Conservation (phyloP, 2,113 vertebrate species). For the Amblyopsis rosae region DNA sequence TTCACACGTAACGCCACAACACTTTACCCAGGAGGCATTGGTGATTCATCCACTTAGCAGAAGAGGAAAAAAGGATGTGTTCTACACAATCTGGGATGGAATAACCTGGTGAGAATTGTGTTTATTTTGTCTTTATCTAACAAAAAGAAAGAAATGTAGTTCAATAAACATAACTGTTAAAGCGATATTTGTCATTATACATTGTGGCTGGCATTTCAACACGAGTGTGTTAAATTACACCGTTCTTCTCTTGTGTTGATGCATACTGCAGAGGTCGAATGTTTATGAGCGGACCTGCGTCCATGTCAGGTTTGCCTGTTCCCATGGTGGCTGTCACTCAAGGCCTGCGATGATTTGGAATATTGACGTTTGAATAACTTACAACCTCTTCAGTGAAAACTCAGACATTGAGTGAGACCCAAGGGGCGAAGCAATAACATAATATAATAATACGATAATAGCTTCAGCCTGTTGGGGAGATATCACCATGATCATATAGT, state of each 20-base stretch:
- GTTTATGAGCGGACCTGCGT: neutral
- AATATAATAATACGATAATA: conserved; percentile 52
- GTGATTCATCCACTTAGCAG: conserved; percentile 17
- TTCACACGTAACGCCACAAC: conserved; percentile 42
- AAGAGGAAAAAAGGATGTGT: conserved; percentile 12
- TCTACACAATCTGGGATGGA: conserved; percentile 4
- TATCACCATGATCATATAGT: conserved; percentile 51
- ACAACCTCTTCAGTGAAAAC: conserved; percentile 57
- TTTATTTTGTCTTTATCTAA: neutral
- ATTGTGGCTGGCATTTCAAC: conserved; percentile 14
- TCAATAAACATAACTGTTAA: no score
- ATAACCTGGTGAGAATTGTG: neutral
- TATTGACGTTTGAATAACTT: conserved; percentile 61
- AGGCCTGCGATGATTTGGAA: conserved; percentile 40
- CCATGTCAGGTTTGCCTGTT: conserved; percentile 23
- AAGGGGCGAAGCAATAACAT: conserved; percentile 37
- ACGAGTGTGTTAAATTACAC: conserved; percentile 40
- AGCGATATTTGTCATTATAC: no score
- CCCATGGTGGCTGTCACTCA: conserved; percentile 36
- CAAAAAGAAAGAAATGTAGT: no score
- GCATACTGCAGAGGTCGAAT: neutral
- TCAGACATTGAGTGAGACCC: conserved; percentile 44
- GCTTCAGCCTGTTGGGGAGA: conserved; percentile 51
- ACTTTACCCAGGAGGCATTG: conserved; percentile 14
- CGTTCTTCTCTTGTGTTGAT: conserved; percentile 33